phyloP scores from a whole-genome alignment of 2,797 vertebrate genomes.

The Amphiprion clarkii region DNA sequence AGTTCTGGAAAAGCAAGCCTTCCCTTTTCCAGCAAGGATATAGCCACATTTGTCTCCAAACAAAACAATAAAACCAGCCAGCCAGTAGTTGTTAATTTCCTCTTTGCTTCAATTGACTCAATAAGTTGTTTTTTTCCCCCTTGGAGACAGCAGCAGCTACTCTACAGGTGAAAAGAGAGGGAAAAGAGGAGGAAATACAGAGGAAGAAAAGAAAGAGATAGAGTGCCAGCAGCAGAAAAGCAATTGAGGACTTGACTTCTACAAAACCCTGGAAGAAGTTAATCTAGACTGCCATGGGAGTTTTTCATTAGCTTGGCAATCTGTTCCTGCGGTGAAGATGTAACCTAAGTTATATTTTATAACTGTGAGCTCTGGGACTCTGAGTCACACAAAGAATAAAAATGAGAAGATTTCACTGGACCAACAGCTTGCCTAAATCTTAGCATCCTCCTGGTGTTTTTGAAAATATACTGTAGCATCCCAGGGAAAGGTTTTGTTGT shows the following conservation, averaged over 20 bases:
- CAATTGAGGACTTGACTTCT: conserved; percentile 73
- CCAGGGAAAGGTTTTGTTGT: background rate
- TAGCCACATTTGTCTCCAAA: conserved; percentile 69
- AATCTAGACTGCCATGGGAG: conserved; percentile 74
- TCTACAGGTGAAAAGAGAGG: conserved; percentile 68
- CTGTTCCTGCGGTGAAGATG: conserved; percentile 76
- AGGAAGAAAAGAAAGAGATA: conserved; percentile 50
- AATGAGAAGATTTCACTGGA: conserved; percentile 63
- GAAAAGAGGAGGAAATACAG: conserved; percentile 44
- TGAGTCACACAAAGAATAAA: conserved; percentile 62
- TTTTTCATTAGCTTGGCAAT: conserved; percentile 79
- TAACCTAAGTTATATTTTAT: conserved; percentile 78
- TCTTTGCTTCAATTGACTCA: conserved; percentile 75
- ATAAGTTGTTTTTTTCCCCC: conserved; percentile 52
- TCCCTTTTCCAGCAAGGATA: conserved; percentile 45
- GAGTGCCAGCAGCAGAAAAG: conserved; percentile 67
- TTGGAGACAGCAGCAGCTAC: conserved; percentile 59
- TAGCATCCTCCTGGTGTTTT: conserved; percentile 26
- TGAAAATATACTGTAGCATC: conserved; percentile 23
- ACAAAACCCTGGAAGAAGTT: conserved; percentile 75
- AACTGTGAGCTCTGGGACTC: conserved; percentile 58
- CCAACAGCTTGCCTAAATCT: conserved; percentile 36
- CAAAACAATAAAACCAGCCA: conserved; percentile 81
- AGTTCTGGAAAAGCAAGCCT: conserved; percentile 26
- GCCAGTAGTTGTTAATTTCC: conserved; percentile 79